Base-by-base conservation (phyloP, 2,113 vertebrate species). In the Sakesphorus luctuosus region DNA sequence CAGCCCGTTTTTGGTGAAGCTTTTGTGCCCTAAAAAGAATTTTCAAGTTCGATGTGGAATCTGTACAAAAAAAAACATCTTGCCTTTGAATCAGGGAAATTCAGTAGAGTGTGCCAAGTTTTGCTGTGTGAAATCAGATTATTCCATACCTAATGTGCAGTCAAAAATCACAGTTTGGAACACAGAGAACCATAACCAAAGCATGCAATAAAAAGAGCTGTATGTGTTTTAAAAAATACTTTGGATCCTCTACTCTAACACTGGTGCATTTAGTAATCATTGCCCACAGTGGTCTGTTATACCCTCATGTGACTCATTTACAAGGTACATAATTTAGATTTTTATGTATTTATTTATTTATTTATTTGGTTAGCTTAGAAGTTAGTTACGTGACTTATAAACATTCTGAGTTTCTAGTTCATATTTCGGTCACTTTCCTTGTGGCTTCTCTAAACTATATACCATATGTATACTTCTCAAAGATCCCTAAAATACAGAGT, bases 111-210 rank as follows among this genome's bases (percentile, higher is more conserved):
- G 69, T 84, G 93, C 73, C 89, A 94, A 84, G 52, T 75, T 87
- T 71, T 84, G 40, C 56, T 92, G 67, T 56, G 66, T 31, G 91
- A 94, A 92, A 94, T 24, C 68, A 61, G 77, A 91, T 94, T 92
- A 84, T 87, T 84, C 62, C 44, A 21, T 68, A 82, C 66, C 62
- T 82, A 89, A 91, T 0, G 0, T 20, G 49, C 87, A 89, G 87
- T 72, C 53, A 95, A 89, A 95, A 78, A 75, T 94, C 84, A 87
- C 58, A 87, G 69, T 50, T 68, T 53, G 63, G 49, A 92, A 92
- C 44, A 68, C 44, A 91, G 2, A 75, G 65, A 84, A 79, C 25
- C 11, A 0, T 28, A 87, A 49, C 72, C 80, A 95, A 89, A 86
- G 28, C 59, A 56, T 28, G 89, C 56, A 84, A 81, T 72, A 94